A percentile compares a stretch with the other conserved stretches of the same genome.
Conservation (phyloP, 2,888 invertebrate species). For the Fabriciana adippe region DNA sequence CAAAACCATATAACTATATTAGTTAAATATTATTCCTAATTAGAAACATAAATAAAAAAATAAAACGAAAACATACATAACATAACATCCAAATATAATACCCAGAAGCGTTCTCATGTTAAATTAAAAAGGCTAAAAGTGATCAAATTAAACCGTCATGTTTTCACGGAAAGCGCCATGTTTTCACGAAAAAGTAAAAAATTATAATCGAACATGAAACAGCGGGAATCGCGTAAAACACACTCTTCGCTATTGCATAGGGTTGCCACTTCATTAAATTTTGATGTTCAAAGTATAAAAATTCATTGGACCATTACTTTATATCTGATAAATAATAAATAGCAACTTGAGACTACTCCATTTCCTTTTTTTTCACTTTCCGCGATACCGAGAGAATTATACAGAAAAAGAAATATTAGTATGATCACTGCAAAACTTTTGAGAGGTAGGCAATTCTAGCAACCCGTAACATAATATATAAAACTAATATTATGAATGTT, state of each 20-base stretch:
- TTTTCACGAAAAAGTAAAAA: constrained; percentile 27
- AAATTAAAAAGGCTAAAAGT: constrained; percentile 35
- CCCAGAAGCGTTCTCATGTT: constrained; percentile 33
- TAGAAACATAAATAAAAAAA: not conserved
- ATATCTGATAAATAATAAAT: no score
- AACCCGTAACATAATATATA: no score
- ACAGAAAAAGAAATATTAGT: no score
- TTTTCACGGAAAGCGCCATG: constrained; percentile 25
- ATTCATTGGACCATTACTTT: no score
- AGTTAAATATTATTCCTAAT: no score
- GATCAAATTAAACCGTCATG: constrained; percentile 28
- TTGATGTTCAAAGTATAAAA: not conserved
- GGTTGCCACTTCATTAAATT: constrained; percentile 19
- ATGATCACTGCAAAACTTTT: no score
- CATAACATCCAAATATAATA: constrained; percentile 31
- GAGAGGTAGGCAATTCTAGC: no score
- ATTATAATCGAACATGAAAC: constrained; percentile 32
- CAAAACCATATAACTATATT: not conserved
- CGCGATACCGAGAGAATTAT: no score
- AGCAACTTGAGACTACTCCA: no score
- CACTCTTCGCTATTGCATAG: constrained; percentile 14
- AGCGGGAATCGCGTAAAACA: constrained; percentile 26
- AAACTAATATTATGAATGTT: no score
- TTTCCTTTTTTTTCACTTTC: no score
- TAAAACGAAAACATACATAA: constrained; percentile 12